Evolutionary conservation across 2,888 invertebrate genomes (phyloP).

Genomic region (Eupithecia abbreviata): DNA sequence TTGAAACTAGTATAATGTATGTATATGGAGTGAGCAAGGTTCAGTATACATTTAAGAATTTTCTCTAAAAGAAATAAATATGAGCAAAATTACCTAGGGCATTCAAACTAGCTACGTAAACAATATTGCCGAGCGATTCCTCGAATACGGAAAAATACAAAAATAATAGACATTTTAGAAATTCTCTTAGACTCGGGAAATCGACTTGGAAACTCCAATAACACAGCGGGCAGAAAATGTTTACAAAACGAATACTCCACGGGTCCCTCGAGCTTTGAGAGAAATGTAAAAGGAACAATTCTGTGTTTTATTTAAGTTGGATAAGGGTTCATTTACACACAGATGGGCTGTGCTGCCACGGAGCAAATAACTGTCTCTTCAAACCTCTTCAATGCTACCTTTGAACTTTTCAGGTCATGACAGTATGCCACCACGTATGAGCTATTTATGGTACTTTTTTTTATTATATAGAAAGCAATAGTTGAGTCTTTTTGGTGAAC

Average conservation of each 20-base stretch:
- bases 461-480: not conserved
- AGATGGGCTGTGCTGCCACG: not conserved
- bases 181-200: slow-evolving; percentile 44
- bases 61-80: not conserved
- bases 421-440: not conserved
- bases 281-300: slow-evolving; percentile 44
- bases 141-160: slow-evolving; percentile 38
- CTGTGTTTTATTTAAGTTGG: slow-evolving; percentile 41
- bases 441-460: not conserved
- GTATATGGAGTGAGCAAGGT: no score
- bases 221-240: slow-evolving; percentile 47
- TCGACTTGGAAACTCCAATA: slow-evolving; percentile 54
- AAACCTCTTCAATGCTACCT: not conserved
- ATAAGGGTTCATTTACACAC: slow-evolving; percentile 36
- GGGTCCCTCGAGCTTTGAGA: slow-evolving; percentile 44
- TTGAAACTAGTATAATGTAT: no score
- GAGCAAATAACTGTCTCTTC: slow-evolving; percentile 1
- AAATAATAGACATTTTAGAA: slow-evolving; percentile 46
- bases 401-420: not conserved
- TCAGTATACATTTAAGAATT: not conserved
- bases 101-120: slow-evolving; percentile 3
- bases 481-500: not conserved
- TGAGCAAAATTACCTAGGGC: not conserved
- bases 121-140: slow-evolving; percentile 35
- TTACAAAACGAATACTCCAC: slow-evolving; percentile 48